Conservation (phyloP, 2,888 invertebrate genomes). For the Campaea margaritaria region DNA sequence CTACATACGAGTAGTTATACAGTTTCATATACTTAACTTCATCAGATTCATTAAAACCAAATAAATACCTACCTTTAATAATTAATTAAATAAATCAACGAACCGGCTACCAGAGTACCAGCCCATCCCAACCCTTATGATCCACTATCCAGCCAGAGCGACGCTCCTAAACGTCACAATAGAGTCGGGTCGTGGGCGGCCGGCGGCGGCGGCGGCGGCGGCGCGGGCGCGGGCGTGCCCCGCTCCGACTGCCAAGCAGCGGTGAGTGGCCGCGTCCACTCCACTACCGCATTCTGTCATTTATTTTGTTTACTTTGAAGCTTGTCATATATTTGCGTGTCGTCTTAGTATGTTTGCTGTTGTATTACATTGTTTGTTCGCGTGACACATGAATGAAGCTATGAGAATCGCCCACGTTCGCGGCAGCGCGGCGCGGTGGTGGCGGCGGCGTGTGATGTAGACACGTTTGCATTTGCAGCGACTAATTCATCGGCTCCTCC, state of each 20-base stretch:
- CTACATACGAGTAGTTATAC: too few species aligned
- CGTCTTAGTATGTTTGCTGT: slow-evolving; percentile 24
- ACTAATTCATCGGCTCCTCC: too few species aligned
- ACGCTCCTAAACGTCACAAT: too few species aligned
- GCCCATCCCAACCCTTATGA: too few species aligned
- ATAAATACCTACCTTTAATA: neutral
- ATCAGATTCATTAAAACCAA: too few species aligned
- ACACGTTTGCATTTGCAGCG: too few species aligned
- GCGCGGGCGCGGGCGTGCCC: neutral
- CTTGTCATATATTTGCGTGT: slow-evolving; percentile 27
- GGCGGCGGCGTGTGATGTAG: neutral
- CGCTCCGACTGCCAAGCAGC: neutral
- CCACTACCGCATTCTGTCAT: slow-evolving; percentile 8
- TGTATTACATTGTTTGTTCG: slow-evolving; percentile 26
- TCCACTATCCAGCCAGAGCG: too few species aligned
- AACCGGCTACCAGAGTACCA: too few species aligned
- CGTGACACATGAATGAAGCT: slow-evolving; percentile 29
- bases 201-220: too few species aligned
- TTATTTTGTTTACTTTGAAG: slow-evolving; percentile 18
- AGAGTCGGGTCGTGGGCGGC: too few species aligned
- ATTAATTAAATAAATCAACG: too few species aligned
- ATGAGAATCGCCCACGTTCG: slow-evolving; percentile 13
- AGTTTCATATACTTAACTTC: too few species aligned
- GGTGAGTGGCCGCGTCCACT: neutral
- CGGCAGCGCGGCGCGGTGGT: neutral